Conservation (phyloP, 2,888 invertebrate genomes). For the Eilema sororculum region DNA sequence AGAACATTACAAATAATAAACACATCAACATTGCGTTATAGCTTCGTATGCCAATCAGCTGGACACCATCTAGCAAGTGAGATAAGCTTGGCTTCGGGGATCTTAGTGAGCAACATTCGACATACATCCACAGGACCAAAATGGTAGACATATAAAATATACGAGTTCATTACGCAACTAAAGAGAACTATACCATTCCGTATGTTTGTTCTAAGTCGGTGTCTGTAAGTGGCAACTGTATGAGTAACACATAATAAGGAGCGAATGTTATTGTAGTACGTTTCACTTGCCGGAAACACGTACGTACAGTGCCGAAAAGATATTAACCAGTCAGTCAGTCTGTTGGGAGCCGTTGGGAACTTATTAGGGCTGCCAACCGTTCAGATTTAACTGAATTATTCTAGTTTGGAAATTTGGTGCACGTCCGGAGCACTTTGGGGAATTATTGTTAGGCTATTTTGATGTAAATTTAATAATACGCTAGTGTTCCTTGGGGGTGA, state of each 20-base stretch:
- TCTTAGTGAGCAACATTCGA: too few relatives aligned
- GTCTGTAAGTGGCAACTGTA: slow-evolving; percentile 24
- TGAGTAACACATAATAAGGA: slow-evolving; percentile 38
- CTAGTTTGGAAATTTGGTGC: slow-evolving; percentile 5
- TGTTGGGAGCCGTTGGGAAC: slow-evolving; percentile 33
- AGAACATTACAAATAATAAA: too few relatives aligned
- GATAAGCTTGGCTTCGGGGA: too few relatives aligned
- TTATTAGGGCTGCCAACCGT: slow-evolving; percentile 27
- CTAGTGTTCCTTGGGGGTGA: not conserved
- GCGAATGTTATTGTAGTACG: slow-evolving; percentile 46
- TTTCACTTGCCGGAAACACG: slow-evolving; percentile 59
- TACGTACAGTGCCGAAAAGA: slow-evolving; percentile 57
- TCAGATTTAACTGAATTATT: slow-evolving; percentile 1
- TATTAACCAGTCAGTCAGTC: slow-evolving; percentile 45
- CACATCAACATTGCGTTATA: too few relatives aligned
- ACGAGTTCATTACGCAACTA: too few relatives aligned
- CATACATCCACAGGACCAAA: too few relatives aligned
- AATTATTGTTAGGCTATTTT: not conserved
- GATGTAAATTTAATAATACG: not conserved
- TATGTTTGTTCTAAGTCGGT: slow-evolving; percentile 10
- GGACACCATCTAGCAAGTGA: too few relatives aligned
- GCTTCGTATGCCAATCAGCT: too few relatives aligned
- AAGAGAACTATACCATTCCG: not conserved
- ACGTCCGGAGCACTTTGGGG: not conserved
- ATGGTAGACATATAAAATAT: too few relatives aligned